phyloP scores from a whole-genome alignment of 2,888 invertebrate species.

The Thymelicus acteon region DNA sequence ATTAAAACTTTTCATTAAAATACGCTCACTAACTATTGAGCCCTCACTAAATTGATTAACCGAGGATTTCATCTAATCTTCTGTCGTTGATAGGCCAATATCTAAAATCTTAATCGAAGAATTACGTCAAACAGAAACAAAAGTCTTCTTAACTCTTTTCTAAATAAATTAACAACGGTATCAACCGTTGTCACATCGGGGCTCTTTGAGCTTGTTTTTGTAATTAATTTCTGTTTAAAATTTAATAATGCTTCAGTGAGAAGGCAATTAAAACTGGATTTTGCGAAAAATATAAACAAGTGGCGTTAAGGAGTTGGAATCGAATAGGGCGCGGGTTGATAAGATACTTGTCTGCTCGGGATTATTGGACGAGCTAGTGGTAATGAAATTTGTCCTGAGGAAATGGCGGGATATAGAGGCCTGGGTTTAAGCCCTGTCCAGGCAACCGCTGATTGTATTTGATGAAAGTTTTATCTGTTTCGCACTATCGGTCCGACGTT shows the following conservation, averaged over 20 bases:
- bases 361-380: slow-evolving; percentile 79
- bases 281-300: slow-evolving; percentile 79
- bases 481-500: slow-evolving; percentile 63
- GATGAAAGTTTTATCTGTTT: slow-evolving; percentile 82
- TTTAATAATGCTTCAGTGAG: slow-evolving; percentile 68
- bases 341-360: slow-evolving; percentile 74
- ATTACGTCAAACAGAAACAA: slow-evolving; percentile 65
- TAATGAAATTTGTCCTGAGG: slow-evolving; percentile 81
- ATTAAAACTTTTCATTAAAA: slow-evolving; percentile 11
- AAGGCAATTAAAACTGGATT: slow-evolving; percentile 82
- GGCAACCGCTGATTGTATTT: slow-evolving; percentile 79
- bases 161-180: slow-evolving; percentile 77
- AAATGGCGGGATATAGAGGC: slow-evolving; percentile 73
- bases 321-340: slow-evolving; percentile 76
- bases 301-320: slow-evolving; percentile 77
- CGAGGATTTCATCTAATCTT: slow-evolving; percentile 29
- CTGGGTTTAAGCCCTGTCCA: slow-evolving; percentile 80
- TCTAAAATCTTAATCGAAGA: slow-evolving; percentile 45
- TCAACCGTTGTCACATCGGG: slow-evolving; percentile 74
- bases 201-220: slow-evolving; percentile 68
- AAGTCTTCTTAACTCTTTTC: slow-evolving; percentile 60
- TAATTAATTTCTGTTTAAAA: slow-evolving; percentile 78
- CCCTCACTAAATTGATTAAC: slow-evolving; percentile 26
- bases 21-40: slow-evolving; percentile 24
- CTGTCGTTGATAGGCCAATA: slow-evolving; percentile 26